A percentile compares a stretch with the other conserved stretches of the same genome.
These are phyloP conservation scores for Dipodomys spectabilis DNA, from an alignment of 2,113 vertebrate species.

Conservation along the genomic window DNA sequence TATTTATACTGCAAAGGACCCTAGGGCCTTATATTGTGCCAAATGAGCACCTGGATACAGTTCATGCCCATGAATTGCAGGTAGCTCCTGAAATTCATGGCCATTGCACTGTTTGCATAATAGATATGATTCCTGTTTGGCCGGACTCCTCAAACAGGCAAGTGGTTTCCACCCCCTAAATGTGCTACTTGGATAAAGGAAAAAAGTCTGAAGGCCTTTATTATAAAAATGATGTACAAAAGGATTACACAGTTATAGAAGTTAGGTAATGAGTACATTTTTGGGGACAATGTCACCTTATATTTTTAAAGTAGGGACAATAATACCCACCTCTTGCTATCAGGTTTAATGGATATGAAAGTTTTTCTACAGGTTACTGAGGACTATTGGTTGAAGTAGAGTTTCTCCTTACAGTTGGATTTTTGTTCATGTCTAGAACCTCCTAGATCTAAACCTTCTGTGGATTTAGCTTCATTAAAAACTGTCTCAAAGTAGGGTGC, in stretches of 20 bases:
- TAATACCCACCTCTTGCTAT: neutral
- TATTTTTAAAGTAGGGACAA: neutral
- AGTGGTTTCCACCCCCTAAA: neutral
- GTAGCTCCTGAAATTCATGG: neutral
- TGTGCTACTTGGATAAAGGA: neutral
- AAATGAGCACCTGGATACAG: neutral
- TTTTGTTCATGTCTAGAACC: slow-evolving; percentile 6
- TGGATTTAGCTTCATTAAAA: slow-evolving; percentile 18
- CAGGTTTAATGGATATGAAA: neutral
- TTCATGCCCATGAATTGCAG: neutral
- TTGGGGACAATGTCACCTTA: too few relatives aligned
- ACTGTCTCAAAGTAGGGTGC: neutral
- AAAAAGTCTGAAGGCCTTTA: too few relatives aligned
- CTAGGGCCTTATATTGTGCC: neutral
- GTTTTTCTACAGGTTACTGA: neutral
- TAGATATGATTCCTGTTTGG: neutral
- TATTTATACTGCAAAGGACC: neutral
- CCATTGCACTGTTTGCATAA: neutral
- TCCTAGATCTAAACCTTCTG: neutral
- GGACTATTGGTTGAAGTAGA: neutral
- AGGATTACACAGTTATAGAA: too few relatives aligned
- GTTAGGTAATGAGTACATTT: too few relatives aligned
- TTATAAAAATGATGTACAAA: too few relatives aligned
- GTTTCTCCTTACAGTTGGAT: neutral
- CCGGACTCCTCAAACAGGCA: neutral